Percentiles rank a stretch among this genome's conserved stretches.
phyloP scores from a whole-genome alignment of 2,888 invertebrate genomes.

The Apoda limacodes region DNA sequence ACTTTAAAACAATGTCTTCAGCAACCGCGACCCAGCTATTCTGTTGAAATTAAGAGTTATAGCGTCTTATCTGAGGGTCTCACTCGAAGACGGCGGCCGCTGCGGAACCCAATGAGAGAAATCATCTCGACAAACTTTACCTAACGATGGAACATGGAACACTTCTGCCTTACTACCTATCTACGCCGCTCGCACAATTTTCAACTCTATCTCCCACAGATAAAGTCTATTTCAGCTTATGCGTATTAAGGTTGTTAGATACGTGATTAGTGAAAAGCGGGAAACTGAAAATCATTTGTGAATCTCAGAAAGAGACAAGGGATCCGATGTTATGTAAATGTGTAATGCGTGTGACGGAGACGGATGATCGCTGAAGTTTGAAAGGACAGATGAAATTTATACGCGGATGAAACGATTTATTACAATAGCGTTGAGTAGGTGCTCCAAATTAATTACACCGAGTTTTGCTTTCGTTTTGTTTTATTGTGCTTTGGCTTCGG shows the following conservation, averaged over 20 bases:
- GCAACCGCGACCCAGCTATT: neutral
- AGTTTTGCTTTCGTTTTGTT: constrained; percentile 27
- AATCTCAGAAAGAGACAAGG: constrained; percentile 60
- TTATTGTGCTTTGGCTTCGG: constrained; percentile 31
- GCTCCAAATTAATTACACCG: constrained; percentile 60
- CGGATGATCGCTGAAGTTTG: constrained; percentile 40
- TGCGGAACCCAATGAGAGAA: no score
- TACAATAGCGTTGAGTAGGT: constrained; percentile 67
- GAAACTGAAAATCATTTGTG: constrained; percentile 66
- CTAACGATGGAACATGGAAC: constrained; percentile 22
- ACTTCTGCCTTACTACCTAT: constrained; percentile 21
- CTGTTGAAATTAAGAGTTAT: constrained; percentile 55
- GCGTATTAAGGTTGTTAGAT: constrained; percentile 27
- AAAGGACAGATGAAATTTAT: constrained; percentile 54
- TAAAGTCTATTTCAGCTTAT: constrained; percentile 27
- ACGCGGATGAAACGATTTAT: constrained; percentile 67
- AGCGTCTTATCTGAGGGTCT: constrained; percentile 51
- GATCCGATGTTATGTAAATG: constrained; percentile 60
- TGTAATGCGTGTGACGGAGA: constrained; percentile 36
- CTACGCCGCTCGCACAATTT: constrained; percentile 20
- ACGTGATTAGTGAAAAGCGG: constrained; percentile 62
- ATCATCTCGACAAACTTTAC: constrained; percentile 62
- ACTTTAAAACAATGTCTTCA: neutral
- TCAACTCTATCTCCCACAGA: constrained; percentile 24
- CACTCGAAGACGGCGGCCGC: no score